Evolutionary conservation across 2,113 vertebrate species (phyloP), one percentile per base, ranked within the genome.

Genomic region (Empidonax traillii): DNA sequence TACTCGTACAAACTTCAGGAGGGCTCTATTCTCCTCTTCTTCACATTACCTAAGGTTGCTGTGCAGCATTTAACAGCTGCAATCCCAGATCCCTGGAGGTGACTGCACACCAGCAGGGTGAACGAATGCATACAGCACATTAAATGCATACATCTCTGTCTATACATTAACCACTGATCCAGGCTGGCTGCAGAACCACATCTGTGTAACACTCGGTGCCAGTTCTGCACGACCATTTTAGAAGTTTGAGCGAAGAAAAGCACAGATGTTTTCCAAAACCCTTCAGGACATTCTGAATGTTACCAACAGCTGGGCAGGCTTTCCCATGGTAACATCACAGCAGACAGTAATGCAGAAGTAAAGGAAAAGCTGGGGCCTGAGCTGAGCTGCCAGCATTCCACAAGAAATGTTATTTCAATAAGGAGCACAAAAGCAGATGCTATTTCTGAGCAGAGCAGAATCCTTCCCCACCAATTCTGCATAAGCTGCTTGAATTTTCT

Each of bases 181-280:
- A 33, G 33, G 43, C 76, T 81, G 67, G 63, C 72, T 90, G 75
- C 75, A 88, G 28, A 86, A 39, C 0, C 0, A 33, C 90, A 81
- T 71, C 79, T 90, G 68, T 46, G 59, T 30, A 77, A 80, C 69
- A 59, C 65, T 67, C n/a, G 3, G 20, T 52, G 81, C 58, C 58
- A 52, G 19, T 3, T n/a, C 88, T 81, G 43, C 86, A 88, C 25
- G 71, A 15, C 33, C 75, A 30, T 59, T 84, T 43, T 63, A 86
- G 83, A 47, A 77, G 46, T 33, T 14, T 10, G 55, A 80, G 51
- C 19, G 25, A 90, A 89, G 59, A 74, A 73, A 93, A 74, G 46
- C 55, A 63, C 75, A 93, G 75, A 93, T 76, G 88, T 83, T 88
- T 94, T 83, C 76, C 80, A 94, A 81, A 93, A 89, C 71, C 68